These are phyloP conservation scores for Cyclura pinguis DNA, from an alignment of 2,797 vertebrate species.

Conservation along the genomic window DNA sequence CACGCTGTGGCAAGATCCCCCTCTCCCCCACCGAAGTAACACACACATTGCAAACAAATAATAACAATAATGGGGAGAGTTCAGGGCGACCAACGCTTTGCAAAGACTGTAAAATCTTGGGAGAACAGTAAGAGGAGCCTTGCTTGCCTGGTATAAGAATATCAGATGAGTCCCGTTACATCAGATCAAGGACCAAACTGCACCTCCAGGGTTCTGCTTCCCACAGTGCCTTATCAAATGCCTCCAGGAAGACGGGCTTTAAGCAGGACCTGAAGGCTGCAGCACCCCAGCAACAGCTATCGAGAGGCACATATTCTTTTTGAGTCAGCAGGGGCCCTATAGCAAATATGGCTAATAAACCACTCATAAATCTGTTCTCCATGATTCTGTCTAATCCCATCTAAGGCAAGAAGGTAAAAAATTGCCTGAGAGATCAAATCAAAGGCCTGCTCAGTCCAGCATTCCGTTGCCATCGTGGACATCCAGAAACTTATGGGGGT, in stretches of 20 bases:
- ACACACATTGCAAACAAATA: conserved; percentile 71
- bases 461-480: not conserved
- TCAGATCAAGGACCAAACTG: not conserved
- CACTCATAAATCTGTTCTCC: not conserved
- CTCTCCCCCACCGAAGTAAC: conserved; percentile 41
- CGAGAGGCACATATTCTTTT: not conserved
- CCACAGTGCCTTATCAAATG: not conserved
- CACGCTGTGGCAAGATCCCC: conserved; percentile 75
- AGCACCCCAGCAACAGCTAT: not conserved
- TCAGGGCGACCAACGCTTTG: conserved; percentile 71
- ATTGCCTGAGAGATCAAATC: not conserved
- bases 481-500: not conserved
- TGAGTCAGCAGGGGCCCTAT: not conserved
- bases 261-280: not conserved
- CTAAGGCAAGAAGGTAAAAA: not conserved
- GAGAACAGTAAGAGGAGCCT: conserved; percentile 49
- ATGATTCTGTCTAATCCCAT: not conserved
- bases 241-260: not conserved
- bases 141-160: conserved; percentile 36
- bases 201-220: not conserved
- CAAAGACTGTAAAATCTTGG: conserved; percentile 73
- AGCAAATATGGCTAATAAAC: not conserved
- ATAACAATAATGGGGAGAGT: conserved; percentile 62
- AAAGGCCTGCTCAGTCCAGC: not conserved
- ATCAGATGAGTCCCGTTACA: not conserved